Evolutionary conservation across 2,797 vertebrate genomes (phyloP), one percentile per base, ranked within the genome.

Genomic region (Acanthurus tractus): DNA sequence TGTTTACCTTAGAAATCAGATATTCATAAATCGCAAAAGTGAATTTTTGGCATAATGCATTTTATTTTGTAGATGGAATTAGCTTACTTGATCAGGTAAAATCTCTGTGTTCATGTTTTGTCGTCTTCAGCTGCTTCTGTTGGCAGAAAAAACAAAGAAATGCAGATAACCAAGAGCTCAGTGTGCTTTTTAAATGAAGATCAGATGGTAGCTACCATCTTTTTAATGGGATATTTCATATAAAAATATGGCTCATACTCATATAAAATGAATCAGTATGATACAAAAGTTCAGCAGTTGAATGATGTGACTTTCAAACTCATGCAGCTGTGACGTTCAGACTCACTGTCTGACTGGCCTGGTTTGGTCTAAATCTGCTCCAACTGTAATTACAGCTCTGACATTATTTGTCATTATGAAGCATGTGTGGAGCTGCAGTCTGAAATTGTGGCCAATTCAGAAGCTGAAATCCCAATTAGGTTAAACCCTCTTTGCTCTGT

Each of bases 391-490:
- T 70, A 63, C 74, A 62, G 44, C 63, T 57, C 20, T 61, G 67
- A 75, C 50, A 58, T 76, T 53, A 62, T 44, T 74, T 17, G 0
- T 68, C 50, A 34, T 75, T 22, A 59, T 66, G 52, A 67, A 46
- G 44, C 55, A 44, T 10, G 36, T 63, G 62, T 68, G 20, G 2
- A 63, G 5, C 22, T 38, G 67, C 11, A 40, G 56, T 52, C 42
- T 71, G 50, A 81, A 82, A 73, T 12, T 50, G 54, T 13, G 65
- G 54, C 70, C 63, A 58, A 70, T 86, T 83, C 64, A 76, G 36
- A 69, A 62, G 63, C 50, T 20, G 77, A 73, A 76, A 68, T 62
- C 56, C 66, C 67, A 54, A n/a, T 87, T 55, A 75, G 63, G 61
- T 42, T 54, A 50, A 79, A 66, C 10, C 38, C 52, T 69, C 53